Evolutionary conservation across 2,888 invertebrate genomes (phyloP), one percentile per base, ranked within the genome.

Genomic region (Metopia argyrocephala): DNA sequence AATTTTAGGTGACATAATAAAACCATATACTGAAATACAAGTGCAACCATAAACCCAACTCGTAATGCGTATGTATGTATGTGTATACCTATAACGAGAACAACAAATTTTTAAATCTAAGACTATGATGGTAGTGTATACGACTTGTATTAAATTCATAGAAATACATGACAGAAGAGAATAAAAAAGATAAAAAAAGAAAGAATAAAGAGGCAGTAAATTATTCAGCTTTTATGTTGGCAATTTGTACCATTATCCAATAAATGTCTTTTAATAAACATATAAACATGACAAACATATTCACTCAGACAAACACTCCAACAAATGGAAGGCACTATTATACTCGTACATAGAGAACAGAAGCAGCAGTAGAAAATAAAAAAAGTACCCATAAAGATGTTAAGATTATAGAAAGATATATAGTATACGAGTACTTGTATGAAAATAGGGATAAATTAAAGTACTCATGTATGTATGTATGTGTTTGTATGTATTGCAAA

Each of bases 191-290:
- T 9, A 25, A 54, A 23, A 18, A 23, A 21, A 45, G 31, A 5
- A 18, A 38, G 45, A 61, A 18, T 57, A 45, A 46, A 82, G 69
- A 69, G 45, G 75, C 74, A 78, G 84, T 85, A 84, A 85, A 84
- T 84, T 85, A 85, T 84, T 73, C 81, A 82, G 84, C 79, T 84
- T 84, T 84, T 83, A 84, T 84, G 84, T 83, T 85, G 84, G 84
- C 81, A 85, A 85, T 84, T 85, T 84, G 83, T 85, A 83, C 83
- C 56, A 85, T 84, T 85, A 84, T 83, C 83, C 82, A 68, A 76
- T 84, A 82, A 82, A 80, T 84, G 82, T 80, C 80, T 81, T 65
- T 78, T 70, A 57, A 66, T 70, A 81, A 69, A 66, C 70, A 70
- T 69, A 81, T 59, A 81, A 81, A 74, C 66, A 71, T 78, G 66